These are phyloP conservation scores for Nemurella pictetii DNA, from an alignment of 2,888 invertebrate genomes.

Conservation along the genomic window DNA sequence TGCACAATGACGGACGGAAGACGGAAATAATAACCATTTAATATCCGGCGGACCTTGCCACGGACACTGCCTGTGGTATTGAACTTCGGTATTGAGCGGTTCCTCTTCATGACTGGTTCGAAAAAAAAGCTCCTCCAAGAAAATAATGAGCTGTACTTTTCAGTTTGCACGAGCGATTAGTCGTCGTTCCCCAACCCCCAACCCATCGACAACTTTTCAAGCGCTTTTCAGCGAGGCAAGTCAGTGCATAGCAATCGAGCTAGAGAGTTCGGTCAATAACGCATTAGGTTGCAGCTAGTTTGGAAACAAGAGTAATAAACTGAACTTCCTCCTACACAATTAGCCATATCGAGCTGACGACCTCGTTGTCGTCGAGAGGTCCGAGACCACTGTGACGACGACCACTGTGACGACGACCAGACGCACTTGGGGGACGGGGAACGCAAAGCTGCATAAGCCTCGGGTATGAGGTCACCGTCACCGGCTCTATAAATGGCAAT, in stretches of 20 bases:
- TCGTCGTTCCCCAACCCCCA: no score
- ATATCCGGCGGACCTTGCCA: not conserved
- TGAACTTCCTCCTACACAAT: not conserved
- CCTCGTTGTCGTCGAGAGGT: not conserved
- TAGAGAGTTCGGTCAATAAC: not conserved
- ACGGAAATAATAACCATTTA: not conserved
- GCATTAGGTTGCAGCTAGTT: not conserved
- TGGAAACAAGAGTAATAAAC: not conserved
- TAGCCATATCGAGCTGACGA: not conserved
- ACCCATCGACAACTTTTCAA: not conserved
- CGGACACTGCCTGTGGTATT: no score
- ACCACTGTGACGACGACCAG: no score
- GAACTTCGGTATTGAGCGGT: not conserved
- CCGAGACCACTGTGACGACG: no score
- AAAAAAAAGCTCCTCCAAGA: no score
- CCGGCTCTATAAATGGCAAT: not conserved
- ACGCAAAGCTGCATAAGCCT: not conserved
- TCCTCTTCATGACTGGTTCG: no score
- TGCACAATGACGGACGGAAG: not conserved
- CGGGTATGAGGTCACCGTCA: not conserved
- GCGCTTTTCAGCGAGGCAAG: not conserved
- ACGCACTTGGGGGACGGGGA: not conserved
- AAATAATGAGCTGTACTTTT: not conserved
- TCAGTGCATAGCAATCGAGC: not conserved
- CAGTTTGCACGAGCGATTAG: not conserved